Percentiles rank a stretch among this genome's conserved stretches.
phyloP scores from a whole-genome alignment of 2,888 invertebrate genomes.

The Saturnia pavonia region DNA sequence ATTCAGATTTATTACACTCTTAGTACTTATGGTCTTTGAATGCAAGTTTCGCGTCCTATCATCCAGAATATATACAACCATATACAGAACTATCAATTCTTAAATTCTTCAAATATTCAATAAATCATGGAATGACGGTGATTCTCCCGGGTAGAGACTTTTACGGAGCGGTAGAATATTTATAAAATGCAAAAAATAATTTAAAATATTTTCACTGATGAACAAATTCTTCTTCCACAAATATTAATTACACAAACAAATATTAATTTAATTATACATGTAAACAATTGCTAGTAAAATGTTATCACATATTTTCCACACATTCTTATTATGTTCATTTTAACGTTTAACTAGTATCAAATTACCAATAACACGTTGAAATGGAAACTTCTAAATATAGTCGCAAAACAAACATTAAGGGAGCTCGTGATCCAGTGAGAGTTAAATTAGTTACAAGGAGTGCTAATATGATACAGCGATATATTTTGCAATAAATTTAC shows the following conservation, averaged over 20 bases:
- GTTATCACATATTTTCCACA: background rate
- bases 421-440: constrained; percentile 28
- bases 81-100: too few relatives aligned
- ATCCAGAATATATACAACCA: too few relatives aligned
- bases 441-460: constrained; percentile 27
- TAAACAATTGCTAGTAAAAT: background rate
- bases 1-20: too few relatives aligned
- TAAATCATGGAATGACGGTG: too few relatives aligned
- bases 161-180: too few relatives aligned
- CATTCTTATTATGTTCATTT: background rate
- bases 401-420: constrained; percentile 16
- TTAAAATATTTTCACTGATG: too few relatives aligned
- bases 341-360: background rate
- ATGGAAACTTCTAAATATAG: constrained; percentile 20
- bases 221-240: too few relatives aligned
- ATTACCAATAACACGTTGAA: constrained; percentile 7
- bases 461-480: constrained; percentile 26
- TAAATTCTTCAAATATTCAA: too few relatives aligned
- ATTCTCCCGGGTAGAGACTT: too few relatives aligned
- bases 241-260: background rate
- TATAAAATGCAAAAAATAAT: too few relatives aligned
- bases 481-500: background rate
- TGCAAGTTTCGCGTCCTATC: too few relatives aligned
- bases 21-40: too few relatives aligned
- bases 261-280: background rate